phyloP scores from a whole-genome alignment of 2,113 vertebrate species.

The Larimichthys crocea region DNA sequence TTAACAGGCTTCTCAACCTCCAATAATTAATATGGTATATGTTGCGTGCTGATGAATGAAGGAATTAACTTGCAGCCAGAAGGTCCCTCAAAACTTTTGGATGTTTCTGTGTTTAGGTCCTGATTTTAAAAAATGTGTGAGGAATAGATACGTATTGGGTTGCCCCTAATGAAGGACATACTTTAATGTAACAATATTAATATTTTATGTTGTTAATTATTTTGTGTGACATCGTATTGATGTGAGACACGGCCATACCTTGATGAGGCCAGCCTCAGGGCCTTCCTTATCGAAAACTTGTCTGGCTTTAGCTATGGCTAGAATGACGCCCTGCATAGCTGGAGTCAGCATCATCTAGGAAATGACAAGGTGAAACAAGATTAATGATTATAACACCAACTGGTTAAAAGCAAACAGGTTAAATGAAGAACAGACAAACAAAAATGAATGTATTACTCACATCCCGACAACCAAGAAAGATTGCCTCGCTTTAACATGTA shows the following conservation, averaged over 20 bases:
- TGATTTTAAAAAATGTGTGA: background rate
- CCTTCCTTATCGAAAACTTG: conserved; percentile 94
- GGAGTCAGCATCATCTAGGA: conserved; percentile 96
- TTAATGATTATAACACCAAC: background rate
- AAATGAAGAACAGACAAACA: too few relatives aligned
- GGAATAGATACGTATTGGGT: background rate
- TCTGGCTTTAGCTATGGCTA: conserved; percentile 97
- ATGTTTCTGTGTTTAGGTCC: conserved; percentile 3
- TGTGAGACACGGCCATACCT: conserved; percentile 83
- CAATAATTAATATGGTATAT: background rate
- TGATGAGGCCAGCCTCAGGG: conserved; percentile 96
- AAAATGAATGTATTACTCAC: too few relatives aligned
- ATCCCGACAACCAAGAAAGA: too few relatives aligned
- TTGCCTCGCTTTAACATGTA: too few relatives aligned
- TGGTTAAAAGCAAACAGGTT: too few relatives aligned
- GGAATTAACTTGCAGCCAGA: background rate
- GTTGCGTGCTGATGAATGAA: background rate
- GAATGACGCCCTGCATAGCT: conserved; percentile 98
- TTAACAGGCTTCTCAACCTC: background rate
- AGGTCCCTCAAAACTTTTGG: background rate
- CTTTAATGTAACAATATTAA: background rate
- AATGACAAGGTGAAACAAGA: background rate
- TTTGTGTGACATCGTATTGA: background rate
- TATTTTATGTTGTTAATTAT: background rate
- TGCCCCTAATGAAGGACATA: background rate